Evolutionary conservation across 2,797 vertebrate species (phyloP).

Genomic region (Gymnothorax javanicus): DNA sequence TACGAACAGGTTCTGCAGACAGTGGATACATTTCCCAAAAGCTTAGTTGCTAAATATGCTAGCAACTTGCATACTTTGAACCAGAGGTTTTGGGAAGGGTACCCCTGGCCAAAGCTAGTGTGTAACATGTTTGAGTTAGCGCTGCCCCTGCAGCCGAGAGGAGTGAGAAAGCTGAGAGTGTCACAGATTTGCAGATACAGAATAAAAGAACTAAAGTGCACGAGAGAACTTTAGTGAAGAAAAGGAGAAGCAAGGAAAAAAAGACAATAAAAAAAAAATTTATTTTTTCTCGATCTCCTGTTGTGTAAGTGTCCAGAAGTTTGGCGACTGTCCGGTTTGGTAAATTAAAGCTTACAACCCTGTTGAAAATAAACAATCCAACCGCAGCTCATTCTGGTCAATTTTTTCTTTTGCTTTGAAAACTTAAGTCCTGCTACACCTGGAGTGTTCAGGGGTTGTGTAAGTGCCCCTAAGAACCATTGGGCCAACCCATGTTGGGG

Average conservation of each 20-base stretch:
- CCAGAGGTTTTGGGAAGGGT: too few relatives aligned
- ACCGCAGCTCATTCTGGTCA: conserved; percentile 39
- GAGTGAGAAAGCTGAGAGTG: conserved; percentile 23
- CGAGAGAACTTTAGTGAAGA: not conserved
- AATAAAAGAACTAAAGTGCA: not conserved
- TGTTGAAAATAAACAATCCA: conserved; percentile 43
- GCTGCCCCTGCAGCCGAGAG: conserved; percentile 61
- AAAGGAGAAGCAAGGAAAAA: not conserved
- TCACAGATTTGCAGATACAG: not conserved
- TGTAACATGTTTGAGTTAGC: conserved; percentile 51
- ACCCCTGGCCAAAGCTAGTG: too few relatives aligned
- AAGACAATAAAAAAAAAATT: not conserved
- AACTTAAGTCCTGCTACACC: not conserved
- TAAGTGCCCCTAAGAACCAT: too few relatives aligned
- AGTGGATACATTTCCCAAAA: too few relatives aligned
- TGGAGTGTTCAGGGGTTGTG: conserved; percentile 7
- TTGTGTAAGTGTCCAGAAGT: not conserved
- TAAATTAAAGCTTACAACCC: conserved; percentile 40
- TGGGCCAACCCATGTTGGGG: too few relatives aligned
- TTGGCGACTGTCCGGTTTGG: not conserved
- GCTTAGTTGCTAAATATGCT: too few relatives aligned
- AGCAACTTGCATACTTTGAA: too few relatives aligned
- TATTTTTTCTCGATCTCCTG: not conserved
- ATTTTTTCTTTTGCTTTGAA: conserved; percentile 30
- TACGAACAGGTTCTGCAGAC: too few relatives aligned